phyloP scores from a whole-genome alignment of 2,113 vertebrate species.

The Lycaon pictus region DNA sequence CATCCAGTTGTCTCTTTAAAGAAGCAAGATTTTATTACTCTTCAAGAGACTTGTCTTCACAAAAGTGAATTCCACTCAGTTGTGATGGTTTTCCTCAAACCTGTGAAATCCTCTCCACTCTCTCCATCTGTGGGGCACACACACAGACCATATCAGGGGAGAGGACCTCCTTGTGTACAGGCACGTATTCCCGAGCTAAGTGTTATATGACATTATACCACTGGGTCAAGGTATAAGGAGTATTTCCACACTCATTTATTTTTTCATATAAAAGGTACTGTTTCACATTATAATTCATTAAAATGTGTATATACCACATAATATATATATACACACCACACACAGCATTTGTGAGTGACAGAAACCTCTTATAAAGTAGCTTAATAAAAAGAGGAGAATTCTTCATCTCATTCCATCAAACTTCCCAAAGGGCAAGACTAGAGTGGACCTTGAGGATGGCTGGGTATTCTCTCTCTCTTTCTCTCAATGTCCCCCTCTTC shows the following conservation, averaged over 20 bases:
- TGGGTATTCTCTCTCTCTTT: background rate
- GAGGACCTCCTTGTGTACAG: accelerated
- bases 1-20: background rate
- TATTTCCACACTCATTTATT: background rate
- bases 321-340: no score
- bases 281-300: background rate
- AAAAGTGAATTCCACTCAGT: background rate
- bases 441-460: background rate
- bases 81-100: no score
- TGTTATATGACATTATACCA: accelerated
- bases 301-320: no score
- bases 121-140: background rate
- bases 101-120: background rate
- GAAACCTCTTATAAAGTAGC: background rate
- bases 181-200: accelerated
- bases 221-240: background rate
- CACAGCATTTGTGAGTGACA: background rate
- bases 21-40: background rate
- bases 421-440: background rate
- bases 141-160: accelerated
- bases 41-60: background rate
- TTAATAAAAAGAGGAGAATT: background rate
- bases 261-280: background rate
- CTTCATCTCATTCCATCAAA: background rate
- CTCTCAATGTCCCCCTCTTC: no score